Evolutionary conservation across 2,113 vertebrate genomes (phyloP), one percentile per base, ranked within the genome.

Genomic region (Cebus imitator): DNA sequence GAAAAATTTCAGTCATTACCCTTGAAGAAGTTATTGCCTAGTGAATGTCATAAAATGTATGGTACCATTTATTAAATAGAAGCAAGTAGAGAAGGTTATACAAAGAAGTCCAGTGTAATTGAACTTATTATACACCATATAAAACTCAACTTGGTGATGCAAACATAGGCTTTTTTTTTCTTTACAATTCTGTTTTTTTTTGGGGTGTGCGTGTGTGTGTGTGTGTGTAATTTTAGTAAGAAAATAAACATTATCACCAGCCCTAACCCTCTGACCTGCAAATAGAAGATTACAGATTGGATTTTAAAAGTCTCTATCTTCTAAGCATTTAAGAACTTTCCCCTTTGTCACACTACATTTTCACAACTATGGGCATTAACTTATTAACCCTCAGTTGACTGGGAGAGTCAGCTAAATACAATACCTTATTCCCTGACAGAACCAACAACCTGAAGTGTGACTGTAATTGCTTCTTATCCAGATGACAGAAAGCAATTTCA

Each of bases 401-500:
- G 76, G n/a, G 95, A 82, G n/a, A 93, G 70, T 32, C 23, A 35
- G 58, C 92, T 84, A 90, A 93, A 96, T 87, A 94, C 14, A 97
- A 58, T 84, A 14, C 21, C 48, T 87, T 85, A 84, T 96, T 97
- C 76, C 94, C 64, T 68, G 78, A 87, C 8, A 13, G 75, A 96
- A 88, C 23, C 27, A 85, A 48, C 25, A 96, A 88, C 45, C 72
- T 92, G 48, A 96, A 92, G 40, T 61, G 1, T 92, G 89, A 96
- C 81, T 97, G 52, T 96, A 98, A 97, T 96, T 98, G 90, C 85
- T 95, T 92, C 81, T 90, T 90, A 88, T 57, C 40, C 84, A 95
- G 94, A 90, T 92, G 97, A 97, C 96, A 98, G 90, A 96, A 97
- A 96, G 87, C 85, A 97, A 97, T 97, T 97, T 73, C 81, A 95